Evolutionary conservation across 2,888 invertebrate genomes (phyloP).

Genomic region (Hoplodrina blanda): DNA sequence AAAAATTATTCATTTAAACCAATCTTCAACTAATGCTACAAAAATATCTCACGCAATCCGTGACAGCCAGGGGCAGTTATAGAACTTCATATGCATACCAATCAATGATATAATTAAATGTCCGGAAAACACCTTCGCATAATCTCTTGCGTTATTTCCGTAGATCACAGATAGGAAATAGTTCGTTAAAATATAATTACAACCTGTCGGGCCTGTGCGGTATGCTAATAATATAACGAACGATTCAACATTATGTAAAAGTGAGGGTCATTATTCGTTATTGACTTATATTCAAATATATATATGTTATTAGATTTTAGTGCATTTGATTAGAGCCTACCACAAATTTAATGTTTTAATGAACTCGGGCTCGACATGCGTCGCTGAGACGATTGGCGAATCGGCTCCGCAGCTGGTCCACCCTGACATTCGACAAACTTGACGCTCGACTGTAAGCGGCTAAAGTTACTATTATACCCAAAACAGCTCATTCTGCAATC

Average conservation of each 20-base stretch:
- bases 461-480: constrained; percentile 58
- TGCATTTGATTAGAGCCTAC: neutral
- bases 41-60: too few relatives aligned
- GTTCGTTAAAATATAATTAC: neutral
- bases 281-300: neutral
- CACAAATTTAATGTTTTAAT: constrained; percentile 29
- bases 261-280: constrained; percentile 27
- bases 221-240: constrained; percentile 8
- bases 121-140: neutral
- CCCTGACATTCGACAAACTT: constrained; percentile 83
- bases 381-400: constrained; percentile 54
- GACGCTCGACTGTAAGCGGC: constrained; percentile 67
- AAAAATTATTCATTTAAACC: too few relatives aligned
- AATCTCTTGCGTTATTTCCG: constrained; percentile 7
- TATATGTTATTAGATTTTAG: neutral
- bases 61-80: neutral
- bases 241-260: neutral
- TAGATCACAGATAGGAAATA: constrained; percentile 6
- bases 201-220: neutral
- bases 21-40: too few relatives aligned
- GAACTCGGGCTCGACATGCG: constrained; percentile 37
- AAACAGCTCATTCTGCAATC: constrained; percentile 66
- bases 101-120: constrained; percentile 5
- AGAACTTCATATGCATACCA: constrained; percentile 14
- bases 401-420: constrained; percentile 69